phyloP scores from a whole-genome alignment of 1,140 invertebrate genomes.

The Nylanderia fulva region DNA sequence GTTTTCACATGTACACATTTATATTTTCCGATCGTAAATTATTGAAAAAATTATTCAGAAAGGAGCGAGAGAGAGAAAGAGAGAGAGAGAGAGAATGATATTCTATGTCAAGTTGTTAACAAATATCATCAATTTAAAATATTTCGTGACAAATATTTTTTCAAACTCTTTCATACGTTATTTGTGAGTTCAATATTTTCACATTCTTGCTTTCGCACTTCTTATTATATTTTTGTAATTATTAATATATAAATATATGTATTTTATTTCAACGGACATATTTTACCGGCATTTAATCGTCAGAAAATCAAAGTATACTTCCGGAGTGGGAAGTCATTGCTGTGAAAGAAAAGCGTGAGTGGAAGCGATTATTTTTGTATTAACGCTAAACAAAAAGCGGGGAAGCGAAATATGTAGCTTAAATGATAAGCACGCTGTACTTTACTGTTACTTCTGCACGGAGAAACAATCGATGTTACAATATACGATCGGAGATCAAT shows the following conservation, averaged over 20 bases:
- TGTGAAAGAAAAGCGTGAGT: slow-evolving; percentile 23
- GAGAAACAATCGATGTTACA: slow-evolving; percentile 30
- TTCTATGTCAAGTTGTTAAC: neutral
- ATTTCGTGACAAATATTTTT: slow-evolving; percentile 13
- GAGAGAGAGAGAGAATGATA: neutral
- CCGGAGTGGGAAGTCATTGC: neutral
- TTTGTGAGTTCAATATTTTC: neutral
- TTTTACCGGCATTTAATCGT: neutral
- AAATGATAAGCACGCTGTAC: slow-evolving; percentile 42
- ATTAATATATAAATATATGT: neutral
- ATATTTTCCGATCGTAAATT: slow-evolving; percentile 43
- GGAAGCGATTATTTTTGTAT: slow-evolving; percentile 36
- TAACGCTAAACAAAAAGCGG: neutral
- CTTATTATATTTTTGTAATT: slow-evolving; percentile 24
- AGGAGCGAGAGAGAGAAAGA: too few species aligned
- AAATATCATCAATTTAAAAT: neutral
- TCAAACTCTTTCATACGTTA: neutral
- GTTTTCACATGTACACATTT: slow-evolving; percentile 56
- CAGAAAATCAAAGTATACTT: slow-evolving; percentile 21
- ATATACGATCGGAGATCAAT: neutral
- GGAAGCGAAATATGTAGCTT: slow-evolving; percentile 29
- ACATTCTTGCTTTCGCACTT: neutral
- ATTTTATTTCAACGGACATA: neutral
- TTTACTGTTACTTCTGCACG: slow-evolving; percentile 25
- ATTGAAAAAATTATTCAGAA: neutral